Evolutionary conservation across 2,888 invertebrate species (phyloP), one percentile per base, ranked within the genome.

Genomic region (Drosophila monieri): DNA sequence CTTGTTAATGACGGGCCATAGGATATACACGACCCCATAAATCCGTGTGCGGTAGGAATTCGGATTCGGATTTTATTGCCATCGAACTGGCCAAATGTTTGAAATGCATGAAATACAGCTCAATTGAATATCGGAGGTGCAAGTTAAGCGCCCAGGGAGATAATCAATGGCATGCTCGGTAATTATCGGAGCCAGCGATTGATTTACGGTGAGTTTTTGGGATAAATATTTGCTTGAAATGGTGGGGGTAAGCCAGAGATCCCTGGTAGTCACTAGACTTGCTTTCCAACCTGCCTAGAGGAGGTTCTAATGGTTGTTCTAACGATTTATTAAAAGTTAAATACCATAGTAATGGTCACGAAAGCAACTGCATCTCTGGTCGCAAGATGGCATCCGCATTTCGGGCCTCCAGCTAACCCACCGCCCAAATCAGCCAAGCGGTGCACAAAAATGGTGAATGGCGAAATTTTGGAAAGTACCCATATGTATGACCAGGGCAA

Each of bases 1-100:
- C 78, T 85, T 81, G 80, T 74, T 71, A 81, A 81, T 78, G 76
- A 67, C 56, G 39, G 43, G 59, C 85, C 73, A 15, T 6, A 27
- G 35, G 64, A 49, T 30, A 37, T 32, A 27, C 43, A 37, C 41
- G 48, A 21, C 14, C 37, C 67, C 66, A 65, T 66, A 65, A 64
- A 64, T 53, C 44, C 6, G 18, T 21, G 25, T 55, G 10, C 54
- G 25, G 43, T 23, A 14, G 52, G n/a, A 18, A 51, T 41, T 27
- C 49, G 27, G 56, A 51, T 39, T 57, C 30, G 21, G 32, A 21
- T n/a, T 64, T 65, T 65, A 64, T 64, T 2, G 65, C 21, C 43
- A 23, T 32, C 23, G 35, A 27, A 25, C 64, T 62, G 65, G 65
- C 41, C 67, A 65, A 65, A 56, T 65, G 68, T 55, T 55, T 65